A percentile compares a stretch with the other conserved stretches of the same genome.
phyloP scores from a whole-genome alignment of 2,888 invertebrate genomes.

The Fragum sueziense region DNA sequence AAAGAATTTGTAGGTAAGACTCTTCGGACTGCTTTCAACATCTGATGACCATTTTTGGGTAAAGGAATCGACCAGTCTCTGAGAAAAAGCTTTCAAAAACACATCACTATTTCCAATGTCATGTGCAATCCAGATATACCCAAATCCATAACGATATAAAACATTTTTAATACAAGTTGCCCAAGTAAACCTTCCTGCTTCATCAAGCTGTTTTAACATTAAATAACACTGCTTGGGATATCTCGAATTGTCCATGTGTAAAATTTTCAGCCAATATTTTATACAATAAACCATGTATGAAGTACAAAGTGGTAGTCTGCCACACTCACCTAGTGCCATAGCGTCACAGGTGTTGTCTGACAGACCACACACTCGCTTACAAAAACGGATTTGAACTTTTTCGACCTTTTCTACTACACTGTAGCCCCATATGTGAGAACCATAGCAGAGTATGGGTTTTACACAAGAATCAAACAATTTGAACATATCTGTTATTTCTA shows the following conservation, averaged over 20 bases:
- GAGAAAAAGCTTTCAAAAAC: slow-evolving; percentile 13
- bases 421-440: slow-evolving; percentile 34
- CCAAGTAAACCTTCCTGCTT: slow-evolving; percentile 19
- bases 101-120: slow-evolving; percentile 20
- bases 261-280: slow-evolving; percentile 32
- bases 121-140: slow-evolving; percentile 21
- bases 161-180: slow-evolving; percentile 18
- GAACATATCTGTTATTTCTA: not conserved
- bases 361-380: slow-evolving; percentile 17
- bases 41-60: slow-evolving; percentile 7
- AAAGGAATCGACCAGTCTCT: slow-evolving; percentile 15
- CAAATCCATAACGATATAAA: slow-evolving; percentile 25
- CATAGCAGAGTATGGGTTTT: slow-evolving; percentile 25
- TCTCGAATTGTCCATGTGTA: slow-evolving; percentile 17
- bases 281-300: slow-evolving; percentile 13
- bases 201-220: slow-evolving; percentile 21
- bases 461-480: slow-evolving; percentile 24
- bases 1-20: not conserved
- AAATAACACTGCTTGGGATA: slow-evolving; percentile 33
- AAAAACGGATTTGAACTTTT: slow-evolving; percentile 32
- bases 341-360: slow-evolving; percentile 19
- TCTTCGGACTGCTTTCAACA: slow-evolving; percentile 9
- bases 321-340: slow-evolving; percentile 27
- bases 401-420: slow-evolving; percentile 6
- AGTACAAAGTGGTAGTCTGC: slow-evolving; percentile 23